Evolutionary conservation across 2,888 invertebrate species (phyloP).

Genomic region (Oconnorella tubifera): DNA sequence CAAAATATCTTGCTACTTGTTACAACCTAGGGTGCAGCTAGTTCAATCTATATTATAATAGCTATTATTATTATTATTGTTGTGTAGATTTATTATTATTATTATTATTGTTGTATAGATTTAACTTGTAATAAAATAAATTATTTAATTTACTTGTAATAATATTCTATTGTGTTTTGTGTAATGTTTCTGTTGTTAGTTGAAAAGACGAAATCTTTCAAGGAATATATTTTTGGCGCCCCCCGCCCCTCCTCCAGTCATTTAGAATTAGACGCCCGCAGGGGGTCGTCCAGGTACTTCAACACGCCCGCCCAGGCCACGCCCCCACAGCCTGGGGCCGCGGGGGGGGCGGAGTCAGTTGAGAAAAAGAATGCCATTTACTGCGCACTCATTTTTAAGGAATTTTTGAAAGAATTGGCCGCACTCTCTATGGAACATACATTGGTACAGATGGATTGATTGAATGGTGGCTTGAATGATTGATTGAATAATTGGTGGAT

Average conservation of each 20-base stretch:
- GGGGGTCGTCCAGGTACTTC: neutral
- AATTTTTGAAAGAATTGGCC: conserved; percentile 92
- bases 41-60: too few species aligned
- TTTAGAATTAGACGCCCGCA: neutral
- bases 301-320: neutral
- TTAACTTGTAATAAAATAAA: too few species aligned
- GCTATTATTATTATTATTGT: too few species aligned
- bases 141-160: too few species aligned
- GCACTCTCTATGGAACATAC: conserved; percentile 92
- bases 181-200: neutral
- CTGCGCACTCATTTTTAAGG: conserved; percentile 84
- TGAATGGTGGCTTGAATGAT: neutral
- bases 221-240: neutral
- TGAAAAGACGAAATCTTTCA: neutral
- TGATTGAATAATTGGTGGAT: neutral
- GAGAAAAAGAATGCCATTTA: conserved; percentile 62
- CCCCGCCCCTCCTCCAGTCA: neutral
- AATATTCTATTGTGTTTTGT: too few species aligned
- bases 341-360: conserved; percentile 41
- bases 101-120: too few species aligned
- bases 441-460: conserved; percentile 42
- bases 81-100: too few species aligned
- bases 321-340: conserved; percentile 6
- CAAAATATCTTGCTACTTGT: too few species aligned
- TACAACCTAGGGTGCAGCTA: too few species aligned